Conservation (phyloP, 2,888 invertebrate species). For the Melanchra persicariae region DNA sequence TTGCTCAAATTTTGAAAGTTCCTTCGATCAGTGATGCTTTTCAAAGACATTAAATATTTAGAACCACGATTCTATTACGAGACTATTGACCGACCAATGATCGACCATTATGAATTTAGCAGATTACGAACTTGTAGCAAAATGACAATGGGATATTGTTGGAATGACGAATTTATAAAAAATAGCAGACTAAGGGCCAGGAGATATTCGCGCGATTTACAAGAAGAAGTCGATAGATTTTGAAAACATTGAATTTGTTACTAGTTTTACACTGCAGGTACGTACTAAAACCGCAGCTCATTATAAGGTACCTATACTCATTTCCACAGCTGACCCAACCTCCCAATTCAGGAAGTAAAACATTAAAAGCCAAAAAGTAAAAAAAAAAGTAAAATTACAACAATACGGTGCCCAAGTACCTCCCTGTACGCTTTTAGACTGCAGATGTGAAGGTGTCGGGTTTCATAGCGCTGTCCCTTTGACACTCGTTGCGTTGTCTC, state of each 20-base stretch:
- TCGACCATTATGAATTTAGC: no score
- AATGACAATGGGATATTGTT: no score
- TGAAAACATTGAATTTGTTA: background rate
- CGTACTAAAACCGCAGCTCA: background rate
- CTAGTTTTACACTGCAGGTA: background rate
- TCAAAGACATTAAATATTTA: no score
- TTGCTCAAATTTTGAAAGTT: no score
- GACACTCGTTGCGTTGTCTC: conserved; percentile 68
- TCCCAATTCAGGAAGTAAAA: conserved; percentile 58
- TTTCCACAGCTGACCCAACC: conserved; percentile 42
- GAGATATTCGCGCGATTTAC: no score
- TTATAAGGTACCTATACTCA: background rate
- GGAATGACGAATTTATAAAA: no score
- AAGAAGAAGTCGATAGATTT: background rate
- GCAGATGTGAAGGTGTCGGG: conserved; percentile 87
- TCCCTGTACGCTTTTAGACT: conserved; percentile 84
- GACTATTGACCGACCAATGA: no score
- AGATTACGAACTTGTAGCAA: no score
- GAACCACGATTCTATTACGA: no score
- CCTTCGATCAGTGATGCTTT: no score
- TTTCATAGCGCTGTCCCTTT: conserved; percentile 78
- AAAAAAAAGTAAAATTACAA: conserved; percentile 65
- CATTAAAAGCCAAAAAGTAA: conserved; percentile 35
- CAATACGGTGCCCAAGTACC: conserved; percentile 71
- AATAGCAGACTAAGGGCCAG: no score